Conservation (phyloP, 2,113 vertebrate genomes). For the Hippopotamus amphibius region DNA sequence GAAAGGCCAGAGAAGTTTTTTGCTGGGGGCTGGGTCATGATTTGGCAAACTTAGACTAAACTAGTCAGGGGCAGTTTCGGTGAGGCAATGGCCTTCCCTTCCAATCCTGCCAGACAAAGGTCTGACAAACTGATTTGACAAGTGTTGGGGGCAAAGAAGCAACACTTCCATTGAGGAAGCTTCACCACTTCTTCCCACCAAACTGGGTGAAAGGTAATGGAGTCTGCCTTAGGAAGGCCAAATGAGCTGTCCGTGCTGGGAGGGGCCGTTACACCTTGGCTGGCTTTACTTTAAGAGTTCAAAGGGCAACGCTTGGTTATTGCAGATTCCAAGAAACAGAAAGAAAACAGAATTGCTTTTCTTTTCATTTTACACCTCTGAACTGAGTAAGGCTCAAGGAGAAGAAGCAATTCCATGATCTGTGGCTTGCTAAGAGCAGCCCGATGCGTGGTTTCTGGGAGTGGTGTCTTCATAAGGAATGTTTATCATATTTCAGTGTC, state of each 20-base stretch:
- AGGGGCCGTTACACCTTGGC: background rate
- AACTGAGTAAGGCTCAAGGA: background rate
- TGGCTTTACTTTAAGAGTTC: background rate
- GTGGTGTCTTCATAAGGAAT: background rate
- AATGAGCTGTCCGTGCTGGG: background rate
- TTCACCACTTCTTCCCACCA: background rate
- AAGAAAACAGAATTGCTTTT: background rate
- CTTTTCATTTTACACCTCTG: background rate
- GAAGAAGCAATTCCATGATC: background rate
- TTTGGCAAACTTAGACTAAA: background rate
- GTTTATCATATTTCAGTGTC: slow-evolving; percentile 2
- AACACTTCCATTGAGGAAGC: background rate
- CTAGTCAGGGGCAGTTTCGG: background rate
- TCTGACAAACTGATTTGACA: background rate
- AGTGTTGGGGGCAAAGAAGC: background rate
- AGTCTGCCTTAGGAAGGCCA: background rate
- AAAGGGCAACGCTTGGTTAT: background rate
- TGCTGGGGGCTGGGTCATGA: background rate
- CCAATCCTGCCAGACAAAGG: background rate
- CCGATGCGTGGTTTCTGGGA: slow-evolving; percentile 48
- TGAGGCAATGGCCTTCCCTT: background rate
- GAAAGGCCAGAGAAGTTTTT: slow-evolving; percentile 31
- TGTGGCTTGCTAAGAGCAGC: background rate
- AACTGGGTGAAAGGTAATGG: slow-evolving; percentile 17
- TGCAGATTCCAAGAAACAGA: background rate